phyloP scores from a whole-genome alignment of 2,888 invertebrate species.

The Halocaridina rubra region DNA sequence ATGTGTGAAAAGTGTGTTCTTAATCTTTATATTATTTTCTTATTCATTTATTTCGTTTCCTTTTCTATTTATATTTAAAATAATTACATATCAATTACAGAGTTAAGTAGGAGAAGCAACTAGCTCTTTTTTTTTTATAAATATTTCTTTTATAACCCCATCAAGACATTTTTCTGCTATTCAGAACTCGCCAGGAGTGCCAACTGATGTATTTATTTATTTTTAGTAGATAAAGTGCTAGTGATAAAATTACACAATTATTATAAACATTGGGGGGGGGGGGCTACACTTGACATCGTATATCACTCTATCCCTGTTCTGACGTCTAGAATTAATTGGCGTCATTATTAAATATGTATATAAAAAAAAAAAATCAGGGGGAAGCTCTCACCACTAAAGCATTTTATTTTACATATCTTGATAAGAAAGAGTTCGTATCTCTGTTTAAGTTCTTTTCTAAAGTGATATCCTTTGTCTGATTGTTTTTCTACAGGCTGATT shows the following conservation, averaged over 20 bases:
- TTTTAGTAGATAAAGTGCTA: neutral
- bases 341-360: neutral
- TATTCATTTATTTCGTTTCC: slow-evolving; percentile 9
- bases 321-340: neutral
- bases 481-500: no score
- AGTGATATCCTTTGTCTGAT: no score
- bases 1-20: slow-evolving; percentile 49
- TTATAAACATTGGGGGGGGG: no score
- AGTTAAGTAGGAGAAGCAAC: slow-evolving; percentile 49
- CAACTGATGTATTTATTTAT: no score
- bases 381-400: slow-evolving; percentile 30
- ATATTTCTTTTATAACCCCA: no score
- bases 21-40: no score
- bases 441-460: no score
- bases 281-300: slow-evolving; percentile 1
- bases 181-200: neutral
- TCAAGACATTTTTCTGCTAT: no score
- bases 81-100: slow-evolving; percentile 54
- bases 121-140: neutral
- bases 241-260: no score
- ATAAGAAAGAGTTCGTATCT: no score
- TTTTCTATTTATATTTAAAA: slow-evolving; percentile 34
- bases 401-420: slow-evolving; percentile 21
- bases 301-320: slow-evolving; percentile 12
- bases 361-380: neutral